Conservation (phyloP, 2,113 vertebrate species). For the Ranitomeya variabilis region DNA sequence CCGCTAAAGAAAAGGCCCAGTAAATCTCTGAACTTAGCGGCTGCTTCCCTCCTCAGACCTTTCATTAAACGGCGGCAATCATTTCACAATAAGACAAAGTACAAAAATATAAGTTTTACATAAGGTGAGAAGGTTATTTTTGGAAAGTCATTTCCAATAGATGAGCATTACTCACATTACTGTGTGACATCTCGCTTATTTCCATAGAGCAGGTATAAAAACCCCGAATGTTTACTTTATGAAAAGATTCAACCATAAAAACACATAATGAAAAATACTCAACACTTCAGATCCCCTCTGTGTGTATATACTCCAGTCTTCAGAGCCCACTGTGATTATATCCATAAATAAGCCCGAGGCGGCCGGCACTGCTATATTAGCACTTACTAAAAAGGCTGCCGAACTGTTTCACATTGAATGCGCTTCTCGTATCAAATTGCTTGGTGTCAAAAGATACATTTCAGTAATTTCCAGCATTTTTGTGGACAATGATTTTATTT, state of each 20-base stretch:
- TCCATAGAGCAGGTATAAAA: neutral
- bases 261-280: constrained; percentile 27
- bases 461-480: constrained; percentile 46
- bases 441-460: constrained; percentile 53
- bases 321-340: neutral
- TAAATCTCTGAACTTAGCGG: neutral
- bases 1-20: neutral
- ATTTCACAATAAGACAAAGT: neutral
- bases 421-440: constrained; percentile 37
- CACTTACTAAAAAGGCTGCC: constrained; percentile 34
- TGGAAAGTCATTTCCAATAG: neutral
- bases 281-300: neutral
- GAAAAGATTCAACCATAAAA: constrained; percentile 31
- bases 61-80: neutral
- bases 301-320: constrained; percentile 7
- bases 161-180: neutral
- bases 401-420: constrained; percentile 43
- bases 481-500: constrained; percentile 51
- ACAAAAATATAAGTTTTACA: constrained; percentile 5
- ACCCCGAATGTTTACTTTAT: neutral
- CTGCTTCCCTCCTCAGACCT: neutral
- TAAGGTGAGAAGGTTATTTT: constrained; percentile 1
- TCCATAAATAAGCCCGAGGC: constrained; percentile 31
- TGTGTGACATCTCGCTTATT: neutral
- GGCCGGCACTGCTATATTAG: constrained; percentile 20